Evolutionary conservation across 2,888 invertebrate genomes (phyloP).

Genomic region (Margaritifera margaritifera): DNA sequence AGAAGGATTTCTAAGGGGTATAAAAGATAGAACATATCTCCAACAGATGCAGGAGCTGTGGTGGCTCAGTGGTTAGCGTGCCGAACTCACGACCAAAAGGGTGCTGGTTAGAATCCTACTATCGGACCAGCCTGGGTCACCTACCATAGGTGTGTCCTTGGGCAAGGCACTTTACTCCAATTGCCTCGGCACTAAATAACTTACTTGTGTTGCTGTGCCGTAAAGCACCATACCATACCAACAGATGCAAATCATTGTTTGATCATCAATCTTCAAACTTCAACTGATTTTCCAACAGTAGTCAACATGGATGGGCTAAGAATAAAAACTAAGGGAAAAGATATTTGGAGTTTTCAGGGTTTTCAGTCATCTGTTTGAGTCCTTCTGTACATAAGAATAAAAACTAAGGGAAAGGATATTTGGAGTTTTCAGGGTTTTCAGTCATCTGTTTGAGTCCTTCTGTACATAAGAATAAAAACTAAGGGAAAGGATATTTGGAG

Average conservation of each 20-base stretch:
- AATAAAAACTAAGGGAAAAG: conserved; percentile 44
- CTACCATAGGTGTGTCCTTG: too few relatives aligned
- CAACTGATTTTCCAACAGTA: not conserved
- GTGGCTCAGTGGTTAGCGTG: too few relatives aligned
- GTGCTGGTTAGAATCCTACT: too few relatives aligned
- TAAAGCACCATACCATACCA: too few relatives aligned
- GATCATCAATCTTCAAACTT: not conserved
- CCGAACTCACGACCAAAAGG: too few relatives aligned
- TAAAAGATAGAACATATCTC: too few relatives aligned
- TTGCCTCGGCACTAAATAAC: too few relatives aligned
- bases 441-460: conserved; percentile 63
- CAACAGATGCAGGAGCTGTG: too few relatives aligned
- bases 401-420: conserved; percentile 57
- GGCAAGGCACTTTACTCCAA: too few relatives aligned
- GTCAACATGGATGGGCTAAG: not conserved
- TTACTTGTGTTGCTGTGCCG: too few relatives aligned
- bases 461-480: conserved; percentile 39
- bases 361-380: conserved; percentile 65
- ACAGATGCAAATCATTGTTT: not conserved
- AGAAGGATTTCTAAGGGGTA: too few relatives aligned
- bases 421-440: conserved; percentile 64
- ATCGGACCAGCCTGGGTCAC: too few relatives aligned
- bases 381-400: conserved; percentile 54
- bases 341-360: conserved; percentile 65
- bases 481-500: conserved; percentile 62